Conservation (phyloP, 2,113 vertebrate genomes). For the Agelaius tricolor region DNA sequence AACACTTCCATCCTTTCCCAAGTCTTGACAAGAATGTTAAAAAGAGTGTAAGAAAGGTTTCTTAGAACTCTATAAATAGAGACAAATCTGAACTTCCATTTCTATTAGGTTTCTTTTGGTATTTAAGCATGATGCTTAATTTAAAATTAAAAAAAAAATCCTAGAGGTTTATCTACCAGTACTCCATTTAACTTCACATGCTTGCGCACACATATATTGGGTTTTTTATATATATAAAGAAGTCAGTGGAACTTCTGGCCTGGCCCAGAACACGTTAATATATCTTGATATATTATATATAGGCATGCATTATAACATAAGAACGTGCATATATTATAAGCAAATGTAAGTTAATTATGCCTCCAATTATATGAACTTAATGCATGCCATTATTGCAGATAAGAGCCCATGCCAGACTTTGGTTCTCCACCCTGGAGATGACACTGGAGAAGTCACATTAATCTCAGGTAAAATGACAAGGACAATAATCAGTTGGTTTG, state of each 20-base stretch:
- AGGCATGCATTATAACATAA: not conserved
- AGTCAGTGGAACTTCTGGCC: not conserved
- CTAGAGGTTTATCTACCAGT: not conserved
- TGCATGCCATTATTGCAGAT: not conserved
- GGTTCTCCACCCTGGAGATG: fast-evolving
- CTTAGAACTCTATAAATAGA: not conserved
- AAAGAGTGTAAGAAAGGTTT: not conserved
- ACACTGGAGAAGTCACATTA: not conserved
- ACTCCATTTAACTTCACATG: not conserved
- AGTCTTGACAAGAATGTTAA: not conserved
- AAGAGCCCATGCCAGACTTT: not conserved
- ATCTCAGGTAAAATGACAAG: not conserved
- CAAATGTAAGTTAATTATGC: not conserved
- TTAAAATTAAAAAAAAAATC: not conserved
- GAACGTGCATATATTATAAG: not conserved
- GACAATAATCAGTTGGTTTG: not conserved
- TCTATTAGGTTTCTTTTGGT: not conserved
- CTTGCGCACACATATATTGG: not conserved
- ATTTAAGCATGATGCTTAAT: not conserved
- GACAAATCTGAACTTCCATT: not conserved
- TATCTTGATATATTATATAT: not conserved
- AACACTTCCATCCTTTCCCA: not conserved
- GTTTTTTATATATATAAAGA: not conserved
- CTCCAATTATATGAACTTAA: not conserved
- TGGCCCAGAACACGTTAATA: not conserved